A percentile compares a stretch with the other conserved stretches of the same genome.
Evolutionary conservation across 64 coral and sea anemone species (phyloP).

Genomic region (Stichodactyla mertensii): DNA sequence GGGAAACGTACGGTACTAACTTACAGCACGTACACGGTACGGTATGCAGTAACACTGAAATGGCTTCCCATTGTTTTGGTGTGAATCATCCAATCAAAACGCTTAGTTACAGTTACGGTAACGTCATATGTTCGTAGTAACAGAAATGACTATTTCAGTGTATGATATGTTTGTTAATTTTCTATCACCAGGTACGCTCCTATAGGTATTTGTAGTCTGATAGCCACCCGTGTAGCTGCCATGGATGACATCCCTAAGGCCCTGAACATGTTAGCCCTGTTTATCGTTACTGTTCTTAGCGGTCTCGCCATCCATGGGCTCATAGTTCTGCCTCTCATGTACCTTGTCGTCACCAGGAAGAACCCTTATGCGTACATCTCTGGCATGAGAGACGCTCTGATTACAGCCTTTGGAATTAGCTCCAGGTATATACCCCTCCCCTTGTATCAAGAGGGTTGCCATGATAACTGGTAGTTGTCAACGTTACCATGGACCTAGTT

Average conservation of each 20-base stretch:
- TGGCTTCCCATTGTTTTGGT: too few relatives aligned
- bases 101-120: too few relatives aligned
- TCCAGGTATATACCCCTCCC: conserved; percentile 34
- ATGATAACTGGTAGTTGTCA: too few relatives aligned
- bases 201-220: conserved; percentile 66
- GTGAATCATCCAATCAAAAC: too few relatives aligned
- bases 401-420: conserved; percentile 63
- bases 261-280: conserved; percentile 42
- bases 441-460: too few relatives aligned
- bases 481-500: neutral
- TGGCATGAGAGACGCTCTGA: conserved; percentile 56
- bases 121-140: too few relatives aligned
- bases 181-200: conserved; percentile 55
- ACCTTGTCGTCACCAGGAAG: conserved; percentile 40
- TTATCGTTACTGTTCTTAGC: conserved; percentile 66
- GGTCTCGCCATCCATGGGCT: conserved; percentile 57
- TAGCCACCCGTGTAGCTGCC: conserved; percentile 53
- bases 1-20: too few relatives aligned
- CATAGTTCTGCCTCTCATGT: conserved; percentile 62
- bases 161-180: neutral
- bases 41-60: too few relatives aligned
- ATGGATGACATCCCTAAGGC: conserved; percentile 54
- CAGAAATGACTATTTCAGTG: too few relatives aligned
- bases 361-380: conserved; percentile 62
- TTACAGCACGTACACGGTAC: too few relatives aligned